Conservation (phyloP, 2,888 invertebrate species). For the Timandra comae region DNA sequence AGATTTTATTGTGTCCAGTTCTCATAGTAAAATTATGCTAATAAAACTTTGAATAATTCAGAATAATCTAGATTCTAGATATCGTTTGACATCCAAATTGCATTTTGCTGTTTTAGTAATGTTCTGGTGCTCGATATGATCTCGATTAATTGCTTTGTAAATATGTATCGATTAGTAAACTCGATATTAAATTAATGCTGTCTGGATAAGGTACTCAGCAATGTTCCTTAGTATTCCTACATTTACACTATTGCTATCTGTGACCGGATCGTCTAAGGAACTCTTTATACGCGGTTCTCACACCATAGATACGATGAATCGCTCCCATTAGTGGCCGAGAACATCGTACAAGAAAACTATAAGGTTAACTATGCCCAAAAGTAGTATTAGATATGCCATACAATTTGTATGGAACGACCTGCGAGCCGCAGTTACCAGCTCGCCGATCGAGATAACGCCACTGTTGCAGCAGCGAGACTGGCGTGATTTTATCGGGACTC, state of each 20-base stretch:
- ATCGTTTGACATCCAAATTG: not conserved
- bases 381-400: conserved; percentile 68
- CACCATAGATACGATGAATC: conserved; percentile 59
- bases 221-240: conserved; percentile 25
- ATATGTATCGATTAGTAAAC: not conserved
- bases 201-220: conserved; percentile 7
- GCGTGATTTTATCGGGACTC: conserved; percentile 54
- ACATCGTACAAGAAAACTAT: conserved; percentile 64
- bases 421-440: conserved; percentile 55
- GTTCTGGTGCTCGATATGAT: not conserved
- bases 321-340: conserved; percentile 60
- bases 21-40: conserved; percentile 1
- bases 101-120: not conserved
- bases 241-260: conserved; percentile 39
- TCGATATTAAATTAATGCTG: not conserved
- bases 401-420: conserved; percentile 74
- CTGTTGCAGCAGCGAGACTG: conserved; percentile 53
- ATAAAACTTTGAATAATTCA: not conserved
- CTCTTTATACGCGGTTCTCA: conserved; percentile 44
- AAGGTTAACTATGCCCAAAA: conserved; percentile 75
- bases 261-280: conserved; percentile 25
- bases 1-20: conserved; percentile 1
- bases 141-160: not conserved
- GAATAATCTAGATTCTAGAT: conserved; percentile 1
- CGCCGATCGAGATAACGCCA: conserved; percentile 62